phyloP scores from a whole-genome alignment of 1,140 invertebrate species.

The Caenorhabditis elegans region DNA sequence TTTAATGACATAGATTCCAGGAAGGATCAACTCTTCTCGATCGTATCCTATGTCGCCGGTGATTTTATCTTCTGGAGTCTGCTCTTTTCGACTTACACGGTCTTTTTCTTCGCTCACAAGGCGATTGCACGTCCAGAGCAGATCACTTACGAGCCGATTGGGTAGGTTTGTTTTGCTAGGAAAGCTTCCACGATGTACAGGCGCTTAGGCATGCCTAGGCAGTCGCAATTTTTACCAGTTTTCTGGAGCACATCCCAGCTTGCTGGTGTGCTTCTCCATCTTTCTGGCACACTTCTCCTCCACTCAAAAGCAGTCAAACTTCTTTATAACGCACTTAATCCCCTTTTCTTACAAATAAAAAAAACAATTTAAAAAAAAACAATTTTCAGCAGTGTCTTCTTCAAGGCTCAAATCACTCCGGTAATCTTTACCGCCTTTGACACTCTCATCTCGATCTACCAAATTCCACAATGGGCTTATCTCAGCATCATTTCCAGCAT shows the following conservation, averaged over 20 bases:
- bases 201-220: too few relatives aligned
- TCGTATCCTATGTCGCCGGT: neutral
- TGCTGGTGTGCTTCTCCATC: too few relatives aligned
- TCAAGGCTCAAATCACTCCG: neutral
- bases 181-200: too few relatives aligned
- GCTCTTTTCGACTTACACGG: neutral
- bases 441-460: neutral
- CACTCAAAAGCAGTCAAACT: too few relatives aligned
- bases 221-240: too few relatives aligned
- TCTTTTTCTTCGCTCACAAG: slow-evolving; percentile 26
- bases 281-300: too few relatives aligned
- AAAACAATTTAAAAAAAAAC: too few relatives aligned
- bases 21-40: neutral
- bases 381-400: slow-evolving; percentile 32
- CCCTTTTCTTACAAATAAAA: too few relatives aligned
- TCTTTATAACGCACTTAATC: too few relatives aligned
- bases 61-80: slow-evolving; percentile 32
- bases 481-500: neutral
- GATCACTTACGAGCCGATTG: slow-evolving; percentile 26
- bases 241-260: too few relatives aligned
- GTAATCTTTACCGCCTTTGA: slow-evolving; percentile 15
- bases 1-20: neutral
- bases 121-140: slow-evolving; percentile 12
- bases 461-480: neutral
- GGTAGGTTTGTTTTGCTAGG: too few relatives aligned